Conservation (phyloP, 1,140 invertebrate genomes). For the Apolygus lucorum region DNA sequence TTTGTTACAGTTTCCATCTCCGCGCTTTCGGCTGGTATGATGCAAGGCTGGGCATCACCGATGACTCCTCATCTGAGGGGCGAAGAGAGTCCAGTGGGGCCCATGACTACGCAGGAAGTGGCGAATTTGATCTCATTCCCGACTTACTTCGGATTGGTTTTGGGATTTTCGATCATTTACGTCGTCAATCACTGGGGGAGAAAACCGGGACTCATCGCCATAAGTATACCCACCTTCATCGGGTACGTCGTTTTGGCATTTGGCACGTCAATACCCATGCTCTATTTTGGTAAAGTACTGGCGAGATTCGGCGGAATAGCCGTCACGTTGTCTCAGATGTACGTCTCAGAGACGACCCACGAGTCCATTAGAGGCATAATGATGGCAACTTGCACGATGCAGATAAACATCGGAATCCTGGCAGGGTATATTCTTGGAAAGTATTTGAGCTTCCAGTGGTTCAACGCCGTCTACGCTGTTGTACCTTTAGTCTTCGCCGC, state of each 20-base stretch:
- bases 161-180: not conserved
- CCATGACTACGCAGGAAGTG: not conserved
- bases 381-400: not conserved
- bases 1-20: slow-evolving; percentile 4
- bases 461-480: not conserved
- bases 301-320: too few species aligned
- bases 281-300: too few species aligned
- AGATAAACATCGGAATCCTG: not conserved
- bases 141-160: not conserved
- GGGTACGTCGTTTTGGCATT: too few species aligned
- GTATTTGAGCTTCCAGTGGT: not conserved
- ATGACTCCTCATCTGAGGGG: not conserved
- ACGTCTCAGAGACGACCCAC: not conserved
- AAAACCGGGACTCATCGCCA: not conserved
- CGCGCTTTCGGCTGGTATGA: not conserved
- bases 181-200: not conserved
- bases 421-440: not conserved
- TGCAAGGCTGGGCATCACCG: not conserved
- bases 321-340: not conserved
- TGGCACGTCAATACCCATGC: too few species aligned
- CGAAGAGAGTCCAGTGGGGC: not conserved
- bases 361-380: not conserved
- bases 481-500: not conserved
- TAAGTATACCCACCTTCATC: not conserved
- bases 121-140: not conserved